phyloP scores from a whole-genome alignment of 2,797 vertebrate species.

The Sardinella longiceps region DNA sequence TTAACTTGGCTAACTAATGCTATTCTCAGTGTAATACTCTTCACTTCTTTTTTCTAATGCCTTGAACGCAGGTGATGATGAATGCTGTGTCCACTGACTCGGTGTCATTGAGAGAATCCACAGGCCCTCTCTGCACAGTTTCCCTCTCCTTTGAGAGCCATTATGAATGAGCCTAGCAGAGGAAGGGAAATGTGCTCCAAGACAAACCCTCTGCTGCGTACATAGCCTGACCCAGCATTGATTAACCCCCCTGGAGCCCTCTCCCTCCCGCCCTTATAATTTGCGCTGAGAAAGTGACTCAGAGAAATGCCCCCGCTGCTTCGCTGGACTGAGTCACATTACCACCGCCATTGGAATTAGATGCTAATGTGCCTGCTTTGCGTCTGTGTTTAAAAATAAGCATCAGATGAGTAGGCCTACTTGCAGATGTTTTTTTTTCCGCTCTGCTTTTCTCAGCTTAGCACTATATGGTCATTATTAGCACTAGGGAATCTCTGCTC shows the following conservation, averaged over 20 bases:
- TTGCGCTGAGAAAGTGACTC: background rate
- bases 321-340: background rate
- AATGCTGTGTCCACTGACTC: background rate
- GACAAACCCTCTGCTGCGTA: background rate
- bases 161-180: background rate
- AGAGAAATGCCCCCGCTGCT: background rate
- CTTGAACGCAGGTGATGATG: background rate
- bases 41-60: background rate
- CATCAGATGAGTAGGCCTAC: background rate
- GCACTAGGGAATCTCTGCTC: background rate
- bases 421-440: background rate
- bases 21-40: background rate
- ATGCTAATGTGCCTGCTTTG: background rate
- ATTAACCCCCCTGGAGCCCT: background rate
- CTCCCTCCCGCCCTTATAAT: background rate
- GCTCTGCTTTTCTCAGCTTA: no score
- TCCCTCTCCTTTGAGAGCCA: background rate
- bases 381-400: background rate
- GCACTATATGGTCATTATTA: background rate
- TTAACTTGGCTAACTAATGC: no score
- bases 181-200: background rate
- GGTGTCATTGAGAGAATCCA: background rate
- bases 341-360: background rate
- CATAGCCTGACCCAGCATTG: background rate
- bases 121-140: background rate